Conservation (phyloP, 2,797 vertebrate genomes). For the Zenarchopterus dispar region DNA sequence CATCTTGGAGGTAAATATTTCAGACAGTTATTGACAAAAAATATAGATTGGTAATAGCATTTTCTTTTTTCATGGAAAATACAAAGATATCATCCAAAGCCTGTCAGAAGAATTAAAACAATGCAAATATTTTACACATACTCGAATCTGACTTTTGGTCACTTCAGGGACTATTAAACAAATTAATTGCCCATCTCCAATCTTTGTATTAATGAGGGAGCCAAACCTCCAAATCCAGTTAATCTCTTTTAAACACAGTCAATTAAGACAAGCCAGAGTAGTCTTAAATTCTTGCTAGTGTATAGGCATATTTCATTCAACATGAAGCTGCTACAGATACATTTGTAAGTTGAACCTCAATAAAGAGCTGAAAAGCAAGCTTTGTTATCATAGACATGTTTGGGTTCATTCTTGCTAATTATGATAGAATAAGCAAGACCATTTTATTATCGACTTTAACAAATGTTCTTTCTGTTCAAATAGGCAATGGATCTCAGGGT, state of each 20-base stretch:
- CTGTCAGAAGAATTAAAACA: not conserved
- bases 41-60: slow-evolving; percentile 9
- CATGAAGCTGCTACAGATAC: slow-evolving; percentile 50
- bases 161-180: slow-evolving; percentile 59
- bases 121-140: slow-evolving; percentile 42
- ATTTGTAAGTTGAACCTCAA: slow-evolving; percentile 42
- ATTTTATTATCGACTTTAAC: slow-evolving; percentile 5
- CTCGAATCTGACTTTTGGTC: slow-evolving; percentile 31
- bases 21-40: not conserved
- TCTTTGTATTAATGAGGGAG: slow-evolving; percentile 62
- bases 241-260: slow-evolving; percentile 75
- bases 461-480: slow-evolving; percentile 44
- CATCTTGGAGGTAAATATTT: slow-evolving; percentile 89
- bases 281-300: slow-evolving; percentile 73
- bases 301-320: slow-evolving; percentile 61
- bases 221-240: slow-evolving; percentile 71
- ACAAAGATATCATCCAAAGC: not conserved
- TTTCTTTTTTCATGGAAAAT: slow-evolving; percentile 6
- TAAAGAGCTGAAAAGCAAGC: not conserved
- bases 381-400: slow-evolving; percentile 2
- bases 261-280: slow-evolving; percentile 72
- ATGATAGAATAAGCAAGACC: not conserved
- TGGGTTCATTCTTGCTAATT: not conserved
- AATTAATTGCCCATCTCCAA: slow-evolving; percentile 64
- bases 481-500: slow-evolving; percentile 94